Percentiles rank a stretch among this genome's conserved stretches.
Evolutionary conservation across 2,113 vertebrate genomes (phyloP).

Genomic region (Brachypodius melanocephalos): DNA sequence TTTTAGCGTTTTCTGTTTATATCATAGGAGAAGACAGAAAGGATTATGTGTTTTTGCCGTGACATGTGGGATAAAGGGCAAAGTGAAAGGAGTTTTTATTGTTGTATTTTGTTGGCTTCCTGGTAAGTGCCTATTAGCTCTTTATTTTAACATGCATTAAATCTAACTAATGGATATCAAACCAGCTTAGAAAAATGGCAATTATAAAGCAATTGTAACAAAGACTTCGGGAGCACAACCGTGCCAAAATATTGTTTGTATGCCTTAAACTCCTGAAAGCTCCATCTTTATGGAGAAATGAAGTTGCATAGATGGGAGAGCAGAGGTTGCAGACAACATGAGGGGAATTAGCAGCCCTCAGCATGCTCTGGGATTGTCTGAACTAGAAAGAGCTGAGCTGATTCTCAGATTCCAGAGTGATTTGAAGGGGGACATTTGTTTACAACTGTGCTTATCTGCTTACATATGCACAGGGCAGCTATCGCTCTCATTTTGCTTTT

Average conservation of each 20-base stretch:
- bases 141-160: conserved; percentile 52
- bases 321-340: background rate
- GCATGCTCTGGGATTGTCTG: background rate
- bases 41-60: background rate
- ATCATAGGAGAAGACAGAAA: background rate
- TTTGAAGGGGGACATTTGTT: background rate
- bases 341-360: background rate
- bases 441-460: background rate
- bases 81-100: background rate
- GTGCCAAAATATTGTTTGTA: background rate
- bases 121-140: conserved; percentile 54
- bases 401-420: background rate
- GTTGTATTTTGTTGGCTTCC: background rate
- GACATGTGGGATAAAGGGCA: conserved; percentile 1
- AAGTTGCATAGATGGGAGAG: background rate
- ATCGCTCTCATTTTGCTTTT: background rate
- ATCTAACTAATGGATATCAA: conserved; percentile 60
- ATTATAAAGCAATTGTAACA: conserved; percentile 33
- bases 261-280: background rate
- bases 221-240: conserved; percentile 1
- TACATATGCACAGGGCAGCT: background rate
- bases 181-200: conserved; percentile 49
- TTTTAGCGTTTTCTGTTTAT: conserved; percentile 11
- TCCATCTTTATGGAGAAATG: background rate
- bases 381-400: background rate